Conservation (phyloP, 2,888 invertebrate species). For the Heliconius hortense region DNA sequence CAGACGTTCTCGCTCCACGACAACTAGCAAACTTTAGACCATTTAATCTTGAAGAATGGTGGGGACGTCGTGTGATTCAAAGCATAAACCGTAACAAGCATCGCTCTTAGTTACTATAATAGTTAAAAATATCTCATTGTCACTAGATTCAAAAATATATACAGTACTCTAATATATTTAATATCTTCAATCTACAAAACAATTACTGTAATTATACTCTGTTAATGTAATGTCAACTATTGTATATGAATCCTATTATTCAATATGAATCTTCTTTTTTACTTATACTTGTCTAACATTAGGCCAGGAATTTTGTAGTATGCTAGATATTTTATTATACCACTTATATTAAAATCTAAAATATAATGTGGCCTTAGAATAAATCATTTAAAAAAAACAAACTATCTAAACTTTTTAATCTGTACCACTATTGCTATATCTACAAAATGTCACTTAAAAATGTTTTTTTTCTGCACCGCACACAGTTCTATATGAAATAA, state of each 20-base stretch:
- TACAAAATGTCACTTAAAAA: background rate
- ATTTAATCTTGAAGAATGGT: constrained; percentile 89
- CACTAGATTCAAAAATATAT: constrained; percentile 34
- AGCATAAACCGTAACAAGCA: constrained; percentile 83
- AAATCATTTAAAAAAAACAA: constrained; percentile 3
- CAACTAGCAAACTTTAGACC: constrained; percentile 87
- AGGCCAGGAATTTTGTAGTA: background rate
- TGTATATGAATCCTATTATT: constrained; percentile 5
- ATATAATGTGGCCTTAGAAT: constrained; percentile 9
- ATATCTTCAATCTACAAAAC: background rate
- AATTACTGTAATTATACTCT: background rate
- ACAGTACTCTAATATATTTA: constrained; percentile 14
- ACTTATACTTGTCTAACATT: constrained; percentile 2
- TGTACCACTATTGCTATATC: background rate
- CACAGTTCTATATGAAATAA: background rate
- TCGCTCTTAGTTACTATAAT: constrained; percentile 63
- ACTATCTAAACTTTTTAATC: constrained; percentile 11
- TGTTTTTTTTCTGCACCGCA: constrained; percentile 10
- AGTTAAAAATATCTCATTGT: constrained; percentile 50
- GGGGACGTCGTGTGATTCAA: constrained; percentile 87
- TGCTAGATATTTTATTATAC: constrained; percentile 8
- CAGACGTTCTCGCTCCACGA: constrained; percentile 83
- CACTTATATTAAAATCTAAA: constrained; percentile 7
- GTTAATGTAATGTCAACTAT: constrained; percentile 7
- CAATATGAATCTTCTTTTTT: constrained; percentile 1